phyloP scores from a whole-genome alignment of 92 coral and sea anemone genomes.

The Siderastrea siderea region DNA sequence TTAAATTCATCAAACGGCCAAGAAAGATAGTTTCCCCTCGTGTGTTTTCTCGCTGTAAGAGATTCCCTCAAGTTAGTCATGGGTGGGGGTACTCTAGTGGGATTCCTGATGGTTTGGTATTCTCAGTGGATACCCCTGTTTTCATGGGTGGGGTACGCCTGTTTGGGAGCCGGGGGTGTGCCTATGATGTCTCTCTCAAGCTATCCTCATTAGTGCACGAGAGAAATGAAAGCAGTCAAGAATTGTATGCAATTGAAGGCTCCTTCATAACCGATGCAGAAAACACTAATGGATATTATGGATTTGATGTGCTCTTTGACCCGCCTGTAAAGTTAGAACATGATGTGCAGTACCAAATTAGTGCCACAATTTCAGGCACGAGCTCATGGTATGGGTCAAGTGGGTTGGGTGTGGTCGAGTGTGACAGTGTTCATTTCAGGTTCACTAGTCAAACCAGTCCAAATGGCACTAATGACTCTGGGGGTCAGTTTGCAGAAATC shows the following conservation, averaged over 20 bases:
- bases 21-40: constrained; percentile 10
- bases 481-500: constrained; percentile 41
- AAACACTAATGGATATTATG: constrained; percentile 30
- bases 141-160: constrained; percentile 44
- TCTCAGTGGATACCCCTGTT: constrained; percentile 31
- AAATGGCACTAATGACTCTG: constrained; percentile 40
- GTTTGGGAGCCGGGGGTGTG: constrained; percentile 30
- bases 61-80: constrained; percentile 37
- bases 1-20: constrained; percentile 28
- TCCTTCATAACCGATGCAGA: constrained; percentile 16
- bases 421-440: constrained; percentile 30
- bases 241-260: constrained; percentile 9
- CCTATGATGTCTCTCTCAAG: constrained; percentile 20
- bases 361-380: constrained; percentile 24
- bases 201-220: constrained; percentile 3
- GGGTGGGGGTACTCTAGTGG: constrained; percentile 45
- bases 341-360: constrained; percentile 14
- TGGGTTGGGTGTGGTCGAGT: constrained; percentile 20
- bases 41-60: constrained; percentile 30
- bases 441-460: constrained; percentile 35
- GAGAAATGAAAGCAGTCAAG: constrained; percentile 6
- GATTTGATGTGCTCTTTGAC: constrained; percentile 42
- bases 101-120: constrained; percentile 23
- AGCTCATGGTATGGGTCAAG: constrained; percentile 39
- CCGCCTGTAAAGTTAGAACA: not conserved